Evolutionary conservation across 2,888 invertebrate species (phyloP).

Genomic region (Amorpha juglandis): DNA sequence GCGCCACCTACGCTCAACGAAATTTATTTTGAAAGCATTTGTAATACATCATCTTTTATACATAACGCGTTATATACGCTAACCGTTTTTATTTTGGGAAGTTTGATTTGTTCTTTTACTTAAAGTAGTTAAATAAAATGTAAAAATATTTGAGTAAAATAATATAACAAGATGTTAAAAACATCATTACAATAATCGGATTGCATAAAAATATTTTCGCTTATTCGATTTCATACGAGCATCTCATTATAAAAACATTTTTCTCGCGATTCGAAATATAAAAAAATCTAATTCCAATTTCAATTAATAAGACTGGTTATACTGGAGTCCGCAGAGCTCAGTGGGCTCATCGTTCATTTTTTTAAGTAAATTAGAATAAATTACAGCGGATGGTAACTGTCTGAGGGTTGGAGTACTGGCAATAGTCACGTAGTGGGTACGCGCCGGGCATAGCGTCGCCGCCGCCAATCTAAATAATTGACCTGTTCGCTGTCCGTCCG

Average conservation of each 20-base stretch:
- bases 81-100: slow-evolving; percentile 2
- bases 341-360: slow-evolving; percentile 16
- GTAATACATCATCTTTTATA: slow-evolving; percentile 23
- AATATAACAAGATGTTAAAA: background rate
- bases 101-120: background rate
- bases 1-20: slow-evolving; percentile 60
- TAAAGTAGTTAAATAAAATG: background rate
- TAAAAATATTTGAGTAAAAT: background rate
- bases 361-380: slow-evolving; percentile 31
- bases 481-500: slow-evolving; percentile 74
- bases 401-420: slow-evolving; percentile 33
- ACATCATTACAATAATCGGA: too few relatives aligned
- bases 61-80: slow-evolving; percentile 21
- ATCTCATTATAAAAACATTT: background rate
- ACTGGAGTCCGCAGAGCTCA: background rate
- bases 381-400: slow-evolving; percentile 23
- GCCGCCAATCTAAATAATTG: slow-evolving; percentile 84
- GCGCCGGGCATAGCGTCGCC: slow-evolving; percentile 60
- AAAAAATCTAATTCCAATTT: background rate
- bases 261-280: background rate
- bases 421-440: slow-evolving; percentile 62
- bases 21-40: slow-evolving; percentile 70
- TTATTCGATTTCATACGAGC: background rate
- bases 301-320: background rate
- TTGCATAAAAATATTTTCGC: too few relatives aligned